Evolutionary conservation across 2,888 invertebrate species (phyloP), one percentile per base, ranked within the genome.

Genomic region (Tetragonisca angustula): DNA sequence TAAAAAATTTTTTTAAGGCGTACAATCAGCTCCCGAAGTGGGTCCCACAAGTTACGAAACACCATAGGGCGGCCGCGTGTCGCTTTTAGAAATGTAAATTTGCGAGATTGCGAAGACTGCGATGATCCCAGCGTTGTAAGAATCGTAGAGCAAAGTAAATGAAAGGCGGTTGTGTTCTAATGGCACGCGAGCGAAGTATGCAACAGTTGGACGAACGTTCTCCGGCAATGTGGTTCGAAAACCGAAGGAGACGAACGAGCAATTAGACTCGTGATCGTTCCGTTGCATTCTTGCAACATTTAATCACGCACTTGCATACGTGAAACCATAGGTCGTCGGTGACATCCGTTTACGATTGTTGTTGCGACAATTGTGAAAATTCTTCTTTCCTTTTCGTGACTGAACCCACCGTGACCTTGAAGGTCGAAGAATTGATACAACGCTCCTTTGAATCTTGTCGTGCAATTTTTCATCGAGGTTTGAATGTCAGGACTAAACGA

Each of bases 281-380:
- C 21, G 27, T 21, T 52, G 43, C 68, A 59, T 56, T 17, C n/a
- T 32, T 49, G 17, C 2, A 1, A 21, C 56, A 21, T 17, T 65
- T 36, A 32, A 79, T 64, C 56, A 36, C 15, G 68, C 50, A 65
- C 64, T 2, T 77, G 2, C 27, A 27, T 70, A 70, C 2, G 13
- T 9, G 11, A 50, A 77, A 70, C 43, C 69, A 50, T 69, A 2
- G 32, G 17, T 24, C 27, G 24, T 24, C 64, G 78, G 69, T 76
- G 11, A 56, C 21, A 77, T 79, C 50, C 64, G 70, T 56, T 77
- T 74, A 52, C 62, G 50, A 15, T 21, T 43, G 0, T 27, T 11
- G 13, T 36, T 24, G 24, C 43, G 43, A 43, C 11, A 43, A 43
- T 43, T 43, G 43, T 43, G 9, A 43, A 2, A 43, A 43, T 43